Percentiles rank a stretch among this genome's conserved stretches.
Conservation (phyloP, 1,140 invertebrate species). For the Idris sp. region DNA sequence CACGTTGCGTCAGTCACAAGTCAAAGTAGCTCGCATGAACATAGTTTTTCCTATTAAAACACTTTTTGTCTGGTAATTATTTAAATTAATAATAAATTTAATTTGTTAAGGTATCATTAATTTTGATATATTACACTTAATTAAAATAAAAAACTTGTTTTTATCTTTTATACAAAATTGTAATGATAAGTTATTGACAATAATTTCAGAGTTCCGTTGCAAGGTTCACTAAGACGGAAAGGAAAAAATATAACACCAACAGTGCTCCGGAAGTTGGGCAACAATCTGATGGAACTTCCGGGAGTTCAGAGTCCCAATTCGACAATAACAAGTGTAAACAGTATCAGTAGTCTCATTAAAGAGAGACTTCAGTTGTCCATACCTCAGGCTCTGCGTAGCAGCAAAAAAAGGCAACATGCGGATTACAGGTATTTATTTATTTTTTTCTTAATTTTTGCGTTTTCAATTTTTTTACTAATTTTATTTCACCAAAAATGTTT, state of each 20-base stretch:
- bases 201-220: constrained; percentile 72
- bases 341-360: constrained; percentile 87
- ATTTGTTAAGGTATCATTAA: too few relatives aligned
- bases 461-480: too few relatives aligned
- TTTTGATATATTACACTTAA: too few relatives aligned
- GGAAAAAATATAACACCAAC: constrained; percentile 59
- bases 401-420: constrained; percentile 73
- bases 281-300: constrained; percentile 70
- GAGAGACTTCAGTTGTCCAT: constrained; percentile 87
- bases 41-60: constrained; percentile 10
- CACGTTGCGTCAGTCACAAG: constrained; percentile 28
- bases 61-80: neutral
- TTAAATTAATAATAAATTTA: too few relatives aligned
- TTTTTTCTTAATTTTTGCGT: constrained; percentile 3
- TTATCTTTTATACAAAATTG: too few relatives aligned
- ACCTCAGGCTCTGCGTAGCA: constrained; percentile 73
- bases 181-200: too few relatives aligned
- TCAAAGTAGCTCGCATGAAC: constrained; percentile 21
- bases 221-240: constrained; percentile 69
- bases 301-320: constrained; percentile 80
- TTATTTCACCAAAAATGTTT: too few relatives aligned
- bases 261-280: constrained; percentile 66
- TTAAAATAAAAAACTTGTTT: too few relatives aligned
- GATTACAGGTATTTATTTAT: constrained; percentile 71
- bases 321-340: constrained; percentile 90